Percentiles rank a stretch among this genome's conserved stretches.
phyloP scores from a whole-genome alignment of 2,113 vertebrate genomes.

The Crotalus helleri region DNA sequence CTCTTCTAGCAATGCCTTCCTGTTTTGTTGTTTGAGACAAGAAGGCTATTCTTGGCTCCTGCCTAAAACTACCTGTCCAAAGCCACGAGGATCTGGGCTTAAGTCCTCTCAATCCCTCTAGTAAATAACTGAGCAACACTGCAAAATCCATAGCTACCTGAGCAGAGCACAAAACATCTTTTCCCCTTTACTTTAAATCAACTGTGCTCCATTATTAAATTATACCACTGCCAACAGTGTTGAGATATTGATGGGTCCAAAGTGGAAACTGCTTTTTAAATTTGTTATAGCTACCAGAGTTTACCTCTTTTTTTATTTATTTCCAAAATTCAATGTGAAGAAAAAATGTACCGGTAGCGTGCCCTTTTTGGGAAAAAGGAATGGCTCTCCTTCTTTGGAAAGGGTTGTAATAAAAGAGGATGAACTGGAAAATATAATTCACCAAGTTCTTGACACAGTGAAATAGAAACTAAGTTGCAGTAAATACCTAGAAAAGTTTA shows the following conservation, averaged over 20 bases:
- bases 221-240: slow-evolving; percentile 27
- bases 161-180: slow-evolving; percentile 31
- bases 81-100: background rate
- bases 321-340: slow-evolving; percentile 19
- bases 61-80: background rate
- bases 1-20: slow-evolving; percentile 5
- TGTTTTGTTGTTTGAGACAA: slow-evolving; percentile 9
- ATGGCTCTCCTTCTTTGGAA: slow-evolving; percentile 20
- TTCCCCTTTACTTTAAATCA: slow-evolving; percentile 51
- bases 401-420: background rate
- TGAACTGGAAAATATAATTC: background rate
- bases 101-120: slow-evolving; percentile 19
- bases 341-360: slow-evolving; percentile 4
- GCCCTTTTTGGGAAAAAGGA: slow-evolving; percentile 21
- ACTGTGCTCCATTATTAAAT: slow-evolving; percentile 39
- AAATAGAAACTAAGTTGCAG: background rate
- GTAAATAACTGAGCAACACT: slow-evolving; percentile 37
- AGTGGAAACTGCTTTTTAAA: slow-evolving; percentile 66
- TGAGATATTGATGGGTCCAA: slow-evolving; percentile 53
- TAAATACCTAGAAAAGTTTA: background rate
- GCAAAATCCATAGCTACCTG: slow-evolving; percentile 44
- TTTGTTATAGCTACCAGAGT: slow-evolving; percentile 53
- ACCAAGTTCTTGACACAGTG: background rate
- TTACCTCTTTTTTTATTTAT: slow-evolving; percentile 56
- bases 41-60: slow-evolving; percentile 1